phyloP scores from a whole-genome alignment of 92 coral and sea anemone species.

The Zoanthus sociatus region DNA sequence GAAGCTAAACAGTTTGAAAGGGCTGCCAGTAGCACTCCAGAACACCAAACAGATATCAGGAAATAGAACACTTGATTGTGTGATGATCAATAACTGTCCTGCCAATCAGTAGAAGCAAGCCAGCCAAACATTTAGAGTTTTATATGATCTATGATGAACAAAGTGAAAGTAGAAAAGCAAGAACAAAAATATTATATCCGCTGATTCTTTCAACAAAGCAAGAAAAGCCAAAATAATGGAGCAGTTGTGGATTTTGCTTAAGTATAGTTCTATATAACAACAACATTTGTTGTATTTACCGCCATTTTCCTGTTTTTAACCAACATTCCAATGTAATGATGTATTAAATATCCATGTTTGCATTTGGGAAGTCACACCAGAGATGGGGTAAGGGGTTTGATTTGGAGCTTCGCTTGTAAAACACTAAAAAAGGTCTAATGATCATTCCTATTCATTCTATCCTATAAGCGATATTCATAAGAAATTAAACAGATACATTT shows the following conservation, averaged over 20 bases:
- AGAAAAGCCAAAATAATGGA: not conserved
- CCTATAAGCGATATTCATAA: too few species aligned
- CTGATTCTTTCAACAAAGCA: slow-evolving; percentile 16
- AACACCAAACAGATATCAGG: slow-evolving; percentile 78
- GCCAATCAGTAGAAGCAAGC: slow-evolving; percentile 51
- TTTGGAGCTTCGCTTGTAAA: too few species aligned
- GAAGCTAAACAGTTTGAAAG: slow-evolving; percentile 94
- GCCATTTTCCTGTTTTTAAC: not conserved
- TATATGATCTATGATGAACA: slow-evolving; percentile 34
- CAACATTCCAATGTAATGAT: not conserved
- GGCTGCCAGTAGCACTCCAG: slow-evolving; percentile 61
- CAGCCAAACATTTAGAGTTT: slow-evolving; percentile 40
- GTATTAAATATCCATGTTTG: not conserved
- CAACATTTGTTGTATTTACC: not conserved
- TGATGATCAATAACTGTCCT: slow-evolving; percentile 36
- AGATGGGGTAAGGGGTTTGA: too few species aligned
- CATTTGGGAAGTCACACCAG: slow-evolving; percentile 4
- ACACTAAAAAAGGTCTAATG: too few species aligned
- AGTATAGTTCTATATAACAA: slow-evolving; percentile 14
- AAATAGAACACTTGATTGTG: slow-evolving; percentile 61
- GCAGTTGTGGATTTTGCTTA: slow-evolving; percentile 21
- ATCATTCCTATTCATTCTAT: too few species aligned
- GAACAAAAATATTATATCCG: not conserved
- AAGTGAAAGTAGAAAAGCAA: slow-evolving; percentile 17
- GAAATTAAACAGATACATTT: too few species aligned